These are phyloP conservation scores for Drosophila saltans DNA, from an alignment of 1,140 invertebrate species.

Conservation along the genomic window DNA sequence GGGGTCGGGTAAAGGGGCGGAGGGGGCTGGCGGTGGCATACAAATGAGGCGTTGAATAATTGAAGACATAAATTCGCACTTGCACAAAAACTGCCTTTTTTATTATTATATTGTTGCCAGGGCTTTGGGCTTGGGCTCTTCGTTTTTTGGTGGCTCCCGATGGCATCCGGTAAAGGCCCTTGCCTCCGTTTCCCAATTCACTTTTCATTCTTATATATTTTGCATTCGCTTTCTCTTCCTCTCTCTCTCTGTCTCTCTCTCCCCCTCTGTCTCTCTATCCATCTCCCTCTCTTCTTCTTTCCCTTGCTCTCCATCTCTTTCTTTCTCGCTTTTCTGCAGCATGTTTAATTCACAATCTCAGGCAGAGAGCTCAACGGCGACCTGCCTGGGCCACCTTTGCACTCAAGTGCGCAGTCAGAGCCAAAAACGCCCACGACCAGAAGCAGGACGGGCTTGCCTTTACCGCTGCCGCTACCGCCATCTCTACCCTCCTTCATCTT, in stretches of 20 bases:
- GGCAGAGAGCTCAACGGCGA: slow-evolving; percentile 52
- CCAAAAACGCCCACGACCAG: slow-evolving; percentile 37
- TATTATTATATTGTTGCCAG: slow-evolving; percentile 53
- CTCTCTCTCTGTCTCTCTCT: not conserved
- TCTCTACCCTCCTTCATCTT: not conserved
- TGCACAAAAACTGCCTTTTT: slow-evolving; percentile 61
- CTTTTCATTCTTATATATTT: slow-evolving; percentile 68
- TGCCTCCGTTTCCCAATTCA: slow-evolving; percentile 48
- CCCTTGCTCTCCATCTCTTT: not conserved
- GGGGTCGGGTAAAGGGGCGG: not conserved
- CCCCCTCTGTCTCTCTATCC: slow-evolving; percentile 17
- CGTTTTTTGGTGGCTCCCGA: slow-evolving; percentile 9
- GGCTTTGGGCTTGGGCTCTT: slow-evolving; percentile 32
- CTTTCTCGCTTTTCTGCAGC: slow-evolving; percentile 10
- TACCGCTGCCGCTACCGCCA: no score
- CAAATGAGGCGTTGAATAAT: slow-evolving; percentile 81
- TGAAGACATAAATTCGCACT: slow-evolving; percentile 82
- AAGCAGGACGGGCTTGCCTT: not conserved
- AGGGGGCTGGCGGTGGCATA: slow-evolving; percentile 43
- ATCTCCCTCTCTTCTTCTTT: not conserved
- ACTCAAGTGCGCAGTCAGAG: slow-evolving; percentile 73
- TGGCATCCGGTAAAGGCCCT: slow-evolving; percentile 13
- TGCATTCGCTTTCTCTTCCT: slow-evolving; percentile 31
- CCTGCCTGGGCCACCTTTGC: slow-evolving; percentile 68
- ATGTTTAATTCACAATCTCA: slow-evolving; percentile 7